These are phyloP conservation scores for Poecilia picta DNA, from an alignment of 2,797 vertebrate species.

Conservation along the genomic window DNA sequence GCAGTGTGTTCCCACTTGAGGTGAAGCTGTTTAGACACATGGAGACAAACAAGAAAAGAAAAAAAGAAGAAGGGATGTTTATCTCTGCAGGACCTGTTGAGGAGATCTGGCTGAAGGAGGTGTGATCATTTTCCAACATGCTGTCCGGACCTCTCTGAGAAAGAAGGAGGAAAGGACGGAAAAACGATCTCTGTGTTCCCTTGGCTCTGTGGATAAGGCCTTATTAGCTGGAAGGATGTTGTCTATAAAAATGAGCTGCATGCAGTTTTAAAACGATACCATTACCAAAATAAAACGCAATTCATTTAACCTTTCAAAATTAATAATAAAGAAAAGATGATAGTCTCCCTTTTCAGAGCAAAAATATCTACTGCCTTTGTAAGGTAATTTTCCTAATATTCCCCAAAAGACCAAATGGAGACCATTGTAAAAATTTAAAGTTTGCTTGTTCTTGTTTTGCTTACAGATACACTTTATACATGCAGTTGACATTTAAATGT, in stretches of 20 bases:
- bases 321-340: background rate
- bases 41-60: conserved; percentile 66
- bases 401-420: background rate
- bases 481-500: no score
- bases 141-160: conserved; percentile 42
- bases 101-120: conserved; percentile 53
- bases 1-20: conserved; percentile 22
- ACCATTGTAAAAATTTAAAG: background rate
- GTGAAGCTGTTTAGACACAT: conserved; percentile 64
- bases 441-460: no score
- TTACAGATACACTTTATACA: no score
- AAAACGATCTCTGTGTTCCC: conserved; percentile 17
- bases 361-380: background rate
- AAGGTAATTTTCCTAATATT: background rate
- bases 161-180: conserved; percentile 15
- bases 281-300: background rate
- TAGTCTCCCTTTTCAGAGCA: background rate
- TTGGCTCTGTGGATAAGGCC: background rate
- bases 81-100: conserved; percentile 46
- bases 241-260: background rate
- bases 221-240: background rate
- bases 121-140: conserved; percentile 60
- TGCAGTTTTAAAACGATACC: background rate
- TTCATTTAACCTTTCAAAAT: background rate
- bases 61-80: conserved; percentile 59